phyloP scores from a whole-genome alignment of 2,797 vertebrate genomes.

The Lindbergichthys nudifrons region DNA sequence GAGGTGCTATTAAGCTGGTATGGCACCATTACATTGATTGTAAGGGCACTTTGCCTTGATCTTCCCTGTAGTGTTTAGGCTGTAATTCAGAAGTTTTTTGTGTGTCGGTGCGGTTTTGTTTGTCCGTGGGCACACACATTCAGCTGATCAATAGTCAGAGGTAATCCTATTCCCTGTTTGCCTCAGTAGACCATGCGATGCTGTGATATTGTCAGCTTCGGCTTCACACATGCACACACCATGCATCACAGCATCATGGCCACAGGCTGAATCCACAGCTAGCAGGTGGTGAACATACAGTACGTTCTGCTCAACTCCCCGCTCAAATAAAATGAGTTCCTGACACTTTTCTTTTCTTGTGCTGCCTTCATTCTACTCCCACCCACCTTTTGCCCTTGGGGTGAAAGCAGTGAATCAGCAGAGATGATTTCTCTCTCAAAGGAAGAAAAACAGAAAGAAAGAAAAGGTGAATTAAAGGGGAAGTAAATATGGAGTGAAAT shows the following conservation, averaged over 20 bases:
- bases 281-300: slow-evolving; percentile 48
- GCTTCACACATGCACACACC: slow-evolving; percentile 39
- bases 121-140: background rate
- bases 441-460: slow-evolving; percentile 10
- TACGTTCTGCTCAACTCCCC: slow-evolving; percentile 26
- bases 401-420: background rate
- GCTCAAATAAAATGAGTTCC: slow-evolving; percentile 40
- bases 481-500: slow-evolving; percentile 22
- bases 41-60: slow-evolving; percentile 41
- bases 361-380: background rate
- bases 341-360: slow-evolving; percentile 10
- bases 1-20: slow-evolving; percentile 43
- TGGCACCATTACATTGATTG: slow-evolving; percentile 44
- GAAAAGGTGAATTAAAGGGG: slow-evolving; percentile 7
- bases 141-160: slow-evolving; percentile 44
- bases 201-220: slow-evolving; percentile 57
- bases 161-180: slow-evolving; percentile 44
- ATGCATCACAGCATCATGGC: slow-evolving; percentile 18
- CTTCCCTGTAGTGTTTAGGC: slow-evolving; percentile 26
- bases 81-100: slow-evolving; percentile 33
- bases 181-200: slow-evolving; percentile 42
- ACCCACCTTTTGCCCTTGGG: background rate
- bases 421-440: background rate
- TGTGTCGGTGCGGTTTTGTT: slow-evolving; percentile 10
- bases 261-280: slow-evolving; percentile 43